phyloP scores from a whole-genome alignment of 1,140 invertebrate species.

The Contarinia nasturtii region DNA sequence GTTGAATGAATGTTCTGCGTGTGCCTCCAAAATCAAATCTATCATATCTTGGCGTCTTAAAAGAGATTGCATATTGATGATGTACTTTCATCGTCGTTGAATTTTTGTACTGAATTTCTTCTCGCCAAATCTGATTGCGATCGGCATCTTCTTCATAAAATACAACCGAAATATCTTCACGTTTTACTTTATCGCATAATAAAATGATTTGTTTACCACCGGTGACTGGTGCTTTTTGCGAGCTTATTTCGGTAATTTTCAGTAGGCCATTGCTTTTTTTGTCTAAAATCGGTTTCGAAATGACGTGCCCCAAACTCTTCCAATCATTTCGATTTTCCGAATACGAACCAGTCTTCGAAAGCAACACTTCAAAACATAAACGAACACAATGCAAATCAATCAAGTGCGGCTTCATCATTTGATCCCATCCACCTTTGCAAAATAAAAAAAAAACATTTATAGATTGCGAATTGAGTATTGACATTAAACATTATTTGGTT shows the following conservation, averaged over 20 bases:
- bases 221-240: slow-evolving; percentile 45
- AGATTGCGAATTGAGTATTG: no score
- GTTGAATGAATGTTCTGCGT: slow-evolving; percentile 60
- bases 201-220: slow-evolving; percentile 85
- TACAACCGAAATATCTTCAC: slow-evolving; percentile 78
- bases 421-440: neutral
- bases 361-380: slow-evolving; percentile 89
- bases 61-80: slow-evolving; percentile 79
- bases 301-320: slow-evolving; percentile 56
- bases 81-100: slow-evolving; percentile 37
- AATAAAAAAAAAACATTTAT: neutral
- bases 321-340: slow-evolving; percentile 31
- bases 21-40: slow-evolving; percentile 46
- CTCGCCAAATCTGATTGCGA: slow-evolving; percentile 15
- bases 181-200: slow-evolving; percentile 77
- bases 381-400: slow-evolving; percentile 82
- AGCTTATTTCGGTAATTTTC: slow-evolving; percentile 59
- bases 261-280: slow-evolving; percentile 92
- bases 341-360: slow-evolving; percentile 42
- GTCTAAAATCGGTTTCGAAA: slow-evolving; percentile 85
- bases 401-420: no score
- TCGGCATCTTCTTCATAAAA: slow-evolving; percentile 61
- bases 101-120: slow-evolving; percentile 68
- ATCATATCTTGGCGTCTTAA: slow-evolving; percentile 44
- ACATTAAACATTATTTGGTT: no score